Conservation (phyloP, 2,888 invertebrate species). For the Spatulosminthurus flaviceps region DNA sequence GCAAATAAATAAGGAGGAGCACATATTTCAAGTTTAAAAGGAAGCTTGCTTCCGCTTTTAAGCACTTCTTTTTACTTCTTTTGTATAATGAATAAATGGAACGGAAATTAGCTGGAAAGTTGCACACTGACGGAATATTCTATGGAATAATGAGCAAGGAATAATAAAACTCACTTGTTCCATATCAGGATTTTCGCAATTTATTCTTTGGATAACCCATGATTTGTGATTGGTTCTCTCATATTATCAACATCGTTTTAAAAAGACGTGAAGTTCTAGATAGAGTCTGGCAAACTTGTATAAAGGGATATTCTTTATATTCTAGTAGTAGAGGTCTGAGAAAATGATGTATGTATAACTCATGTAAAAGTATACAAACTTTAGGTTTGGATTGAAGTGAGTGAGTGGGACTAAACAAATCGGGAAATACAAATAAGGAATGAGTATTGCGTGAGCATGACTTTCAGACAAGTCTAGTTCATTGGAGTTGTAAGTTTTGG, state of each 20-base stretch:
- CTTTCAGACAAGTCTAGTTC: not conserved
- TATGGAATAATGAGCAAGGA: not conserved
- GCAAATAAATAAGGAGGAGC: too few relatives aligned
- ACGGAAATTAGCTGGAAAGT: slow-evolving; percentile 5
- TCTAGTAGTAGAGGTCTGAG: too few relatives aligned
- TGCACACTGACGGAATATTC: not conserved
- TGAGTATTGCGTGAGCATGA: slow-evolving; percentile 38
- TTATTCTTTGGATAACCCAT: not conserved
- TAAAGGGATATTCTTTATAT: too few relatives aligned
- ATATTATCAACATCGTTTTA: too few relatives aligned
- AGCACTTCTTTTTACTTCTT: too few relatives aligned
- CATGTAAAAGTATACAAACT: too few relatives aligned
- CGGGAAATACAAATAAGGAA: slow-evolving; percentile 25
- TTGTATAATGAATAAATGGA: too few relatives aligned
- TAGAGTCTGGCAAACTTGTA: too few relatives aligned
- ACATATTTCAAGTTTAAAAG: too few relatives aligned
- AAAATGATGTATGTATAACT: too few relatives aligned
- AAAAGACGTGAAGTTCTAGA: too few relatives aligned
- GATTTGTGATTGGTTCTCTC: not conserved
- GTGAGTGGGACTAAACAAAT: slow-evolving; percentile 4
- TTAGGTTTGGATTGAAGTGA: too few relatives aligned
- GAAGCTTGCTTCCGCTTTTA: not conserved
- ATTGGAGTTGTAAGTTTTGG: not conserved
- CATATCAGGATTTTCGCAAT: not conserved
- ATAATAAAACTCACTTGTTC: not conserved